Base-by-base conservation (phyloP, 2,797 vertebrate species). In the Coracias cyanogaster region DNA sequence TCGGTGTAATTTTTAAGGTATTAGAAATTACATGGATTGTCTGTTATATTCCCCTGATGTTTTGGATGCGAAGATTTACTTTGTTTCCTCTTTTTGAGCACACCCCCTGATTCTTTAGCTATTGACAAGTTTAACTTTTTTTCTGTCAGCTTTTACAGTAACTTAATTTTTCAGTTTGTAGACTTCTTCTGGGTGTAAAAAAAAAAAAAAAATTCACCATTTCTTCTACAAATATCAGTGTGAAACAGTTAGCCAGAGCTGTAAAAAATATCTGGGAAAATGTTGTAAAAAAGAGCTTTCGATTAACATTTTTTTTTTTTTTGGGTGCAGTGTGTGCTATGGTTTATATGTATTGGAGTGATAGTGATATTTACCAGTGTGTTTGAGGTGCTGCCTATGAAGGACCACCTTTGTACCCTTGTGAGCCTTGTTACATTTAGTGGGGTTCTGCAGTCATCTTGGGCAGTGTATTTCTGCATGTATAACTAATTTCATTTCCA, bases 401-500 rank as follows among this genome's bases (percentile, higher is more conserved):
- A 58, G 51, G 52, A 57, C 28, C 8, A 37, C 71, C 52, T 73
- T 16, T 43, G 29, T 67, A 18, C 72, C 35, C 19, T 43, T 71
- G 46, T 26, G 78, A 88, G 43, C 69, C 35, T 82, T 83, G 48
- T 57, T 58, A 6, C 25, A 55, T 43, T 33, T 46, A 11, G 11
- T 7, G 35, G 52, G 9, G 37, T 49, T 83, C 84, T 80, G 35
- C 51, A 60, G 52, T 22, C 6, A 17, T 62, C 45, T 72, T 67
- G 57, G n/a, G n/a, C 0, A 0, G 2, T 69, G 33, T 48, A n/a
- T 71, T 82, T 67, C 61, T 89, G 31, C 51, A 33, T 0, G 0
- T 60, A 9, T 8, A 81, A 57, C 37, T 52, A 9, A 71, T 49
- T 67, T 31, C 1, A 52, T 49, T 74, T 89, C 78, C 41, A 62